A percentile compares a stretch with the other conserved stretches of the same genome.
phyloP scores from a whole-genome alignment of 2,113 vertebrate species.

The Vireo altiloquus region DNA sequence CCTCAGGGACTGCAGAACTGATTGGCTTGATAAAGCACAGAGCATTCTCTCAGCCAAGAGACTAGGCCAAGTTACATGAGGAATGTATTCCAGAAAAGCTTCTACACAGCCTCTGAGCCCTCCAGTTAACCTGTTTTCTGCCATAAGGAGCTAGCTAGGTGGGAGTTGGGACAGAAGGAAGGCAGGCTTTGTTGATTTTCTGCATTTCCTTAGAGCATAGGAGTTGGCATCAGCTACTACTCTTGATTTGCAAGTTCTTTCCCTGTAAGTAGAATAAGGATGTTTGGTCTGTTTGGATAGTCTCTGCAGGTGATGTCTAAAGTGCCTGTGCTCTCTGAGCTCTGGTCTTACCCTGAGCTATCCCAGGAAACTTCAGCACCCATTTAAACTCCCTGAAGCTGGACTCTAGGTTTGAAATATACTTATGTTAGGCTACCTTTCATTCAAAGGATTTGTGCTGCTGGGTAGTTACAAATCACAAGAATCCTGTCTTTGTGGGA shows the following conservation, averaged over 20 bases:
- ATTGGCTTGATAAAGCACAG: constrained; percentile 71
- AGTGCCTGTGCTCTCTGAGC: not conserved
- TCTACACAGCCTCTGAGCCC: not conserved
- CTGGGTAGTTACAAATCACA: not conserved
- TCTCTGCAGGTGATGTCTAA: not conserved
- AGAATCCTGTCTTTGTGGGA: not conserved
- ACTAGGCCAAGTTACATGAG: not conserved
- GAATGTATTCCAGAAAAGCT: not conserved
- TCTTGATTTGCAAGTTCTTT: not conserved
- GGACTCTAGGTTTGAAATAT: not conserved
- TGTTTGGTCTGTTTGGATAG: not conserved
- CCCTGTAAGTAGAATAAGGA: not conserved
- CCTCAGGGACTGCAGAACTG: not conserved
- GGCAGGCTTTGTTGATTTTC: not conserved
- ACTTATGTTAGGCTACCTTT: not conserved
- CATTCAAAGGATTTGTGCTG: not conserved
- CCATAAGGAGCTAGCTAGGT: not conserved
- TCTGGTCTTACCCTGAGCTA: not conserved
- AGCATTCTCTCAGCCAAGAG: not conserved
- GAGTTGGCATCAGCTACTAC: not conserved
- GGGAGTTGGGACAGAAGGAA: not conserved
- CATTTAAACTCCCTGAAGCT: not conserved
- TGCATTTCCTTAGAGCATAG: not conserved
- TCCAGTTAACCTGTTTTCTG: constrained; percentile 44
- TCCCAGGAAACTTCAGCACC: not conserved